Evolutionary conservation across 2,888 invertebrate species (phyloP).

Genomic region (Nezara viridula): DNA sequence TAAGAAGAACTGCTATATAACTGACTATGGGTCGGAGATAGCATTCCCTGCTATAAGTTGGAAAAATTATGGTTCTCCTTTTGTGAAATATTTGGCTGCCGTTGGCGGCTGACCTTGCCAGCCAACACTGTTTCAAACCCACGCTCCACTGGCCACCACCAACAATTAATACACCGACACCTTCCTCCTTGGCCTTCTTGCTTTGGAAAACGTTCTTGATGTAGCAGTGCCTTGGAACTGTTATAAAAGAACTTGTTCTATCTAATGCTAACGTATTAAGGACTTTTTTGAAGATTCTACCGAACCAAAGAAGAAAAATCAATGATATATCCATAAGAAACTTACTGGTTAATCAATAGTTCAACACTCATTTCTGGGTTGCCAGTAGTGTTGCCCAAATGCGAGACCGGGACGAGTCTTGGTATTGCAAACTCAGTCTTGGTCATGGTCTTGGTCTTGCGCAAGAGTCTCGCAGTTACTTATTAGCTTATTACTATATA

Average conservation of each 20-base stretch:
- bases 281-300: not conserved
- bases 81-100: conserved; percentile 28
- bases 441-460: too few species aligned
- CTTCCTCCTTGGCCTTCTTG: not conserved
- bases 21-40: not conserved
- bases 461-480: too few species aligned
- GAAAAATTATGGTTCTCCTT: conserved; percentile 5
- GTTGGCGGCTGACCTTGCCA: not conserved
- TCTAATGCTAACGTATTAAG: too few species aligned
- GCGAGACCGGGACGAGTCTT: too few species aligned
- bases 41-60: not conserved
- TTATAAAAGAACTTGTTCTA: not conserved
- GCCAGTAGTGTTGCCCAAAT: too few species aligned
- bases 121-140: not conserved
- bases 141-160: not conserved
- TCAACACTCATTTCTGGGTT: too few species aligned
- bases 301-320: not conserved
- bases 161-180: conserved; percentile 30
- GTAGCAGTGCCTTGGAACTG: not conserved
- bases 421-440: too few species aligned
- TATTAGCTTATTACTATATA: too few species aligned
- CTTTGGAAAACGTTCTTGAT: not conserved
- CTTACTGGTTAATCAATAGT: not conserved
- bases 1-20: not conserved
- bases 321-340: not conserved